Evolutionary conservation across 2,888 invertebrate species (phyloP).

Genomic region (Lacanobia wlatinum): DNA sequence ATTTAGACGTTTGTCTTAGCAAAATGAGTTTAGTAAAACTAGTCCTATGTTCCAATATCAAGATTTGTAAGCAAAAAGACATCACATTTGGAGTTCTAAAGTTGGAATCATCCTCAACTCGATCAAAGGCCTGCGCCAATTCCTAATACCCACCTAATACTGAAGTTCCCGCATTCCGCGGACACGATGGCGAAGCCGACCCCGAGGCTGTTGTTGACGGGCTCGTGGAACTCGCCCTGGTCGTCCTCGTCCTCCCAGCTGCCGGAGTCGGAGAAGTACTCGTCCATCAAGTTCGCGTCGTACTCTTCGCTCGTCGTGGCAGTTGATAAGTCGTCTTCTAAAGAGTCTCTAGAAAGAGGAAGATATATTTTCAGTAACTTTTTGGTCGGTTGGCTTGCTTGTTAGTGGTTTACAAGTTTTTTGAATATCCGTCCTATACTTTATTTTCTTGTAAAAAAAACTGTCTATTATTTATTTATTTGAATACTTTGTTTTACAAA

Average conservation of each 20-base stretch:
- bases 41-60: neutral
- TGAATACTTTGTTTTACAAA: no score
- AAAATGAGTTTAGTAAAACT: neutral
- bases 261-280: conserved; percentile 80
- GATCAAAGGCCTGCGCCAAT: neutral
- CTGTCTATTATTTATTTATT: no score
- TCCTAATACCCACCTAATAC: conserved; percentile 74
- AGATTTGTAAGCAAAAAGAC: neutral
- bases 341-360: conserved; percentile 60
- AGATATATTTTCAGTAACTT: neutral
- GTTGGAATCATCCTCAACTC: neutral
- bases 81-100: neutral
- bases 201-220: conserved; percentile 74
- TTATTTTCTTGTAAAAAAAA: no score
- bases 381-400: neutral
- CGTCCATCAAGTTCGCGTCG: conserved; percentile 69
- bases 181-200: conserved; percentile 70
- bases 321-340: conserved; percentile 76
- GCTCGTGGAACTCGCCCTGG: conserved; percentile 81
- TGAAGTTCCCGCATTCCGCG: conserved; percentile 83
- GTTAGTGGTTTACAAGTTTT: neutral
- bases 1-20: neutral
- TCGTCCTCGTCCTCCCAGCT: conserved; percentile 79
- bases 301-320: conserved; percentile 81
- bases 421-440: no score